Conservation (phyloP, 1,140 invertebrate genomes). For the Campoletis sonorensis region DNA sequence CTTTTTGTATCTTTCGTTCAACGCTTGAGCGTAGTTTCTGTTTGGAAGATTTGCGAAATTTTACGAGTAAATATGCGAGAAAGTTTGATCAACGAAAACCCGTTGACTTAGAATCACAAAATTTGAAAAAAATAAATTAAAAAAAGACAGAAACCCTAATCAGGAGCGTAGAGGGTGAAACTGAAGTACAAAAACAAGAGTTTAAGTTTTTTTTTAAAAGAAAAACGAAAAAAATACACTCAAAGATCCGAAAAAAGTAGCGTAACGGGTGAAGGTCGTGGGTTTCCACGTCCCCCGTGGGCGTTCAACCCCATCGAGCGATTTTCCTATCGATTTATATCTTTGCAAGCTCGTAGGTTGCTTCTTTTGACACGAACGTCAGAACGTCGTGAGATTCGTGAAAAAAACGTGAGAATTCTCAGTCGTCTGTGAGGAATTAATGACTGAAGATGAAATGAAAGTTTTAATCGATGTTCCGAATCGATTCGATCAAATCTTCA, state of each 20-base stretch:
- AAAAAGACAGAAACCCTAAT: too few species aligned
- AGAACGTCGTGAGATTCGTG: background rate
- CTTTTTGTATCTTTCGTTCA: too few species aligned
- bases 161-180: background rate
- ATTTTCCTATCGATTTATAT: background rate
- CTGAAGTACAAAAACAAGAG: background rate
- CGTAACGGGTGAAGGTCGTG: constrained; percentile 22
- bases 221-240: background rate
- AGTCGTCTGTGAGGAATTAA: background rate
- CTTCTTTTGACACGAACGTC: background rate
- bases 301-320: background rate
- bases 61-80: too few species aligned
- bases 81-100: too few species aligned
- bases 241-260: background rate
- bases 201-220: background rate
- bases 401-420: too few species aligned
- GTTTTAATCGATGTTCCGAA: too few species aligned
- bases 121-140: too few species aligned
- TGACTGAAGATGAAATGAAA: background rate
- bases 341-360: background rate
- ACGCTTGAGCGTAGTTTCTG: too few species aligned
- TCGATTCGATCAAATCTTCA: too few species aligned
- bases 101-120: too few species aligned
- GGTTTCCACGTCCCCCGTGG: background rate
- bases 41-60: too few species aligned